A percentile compares a stretch with the other conserved stretches of the same genome.
These are phyloP conservation scores for Esox niger DNA, from an alignment of 2,113 vertebrate genomes.

Conservation along the genomic window DNA sequence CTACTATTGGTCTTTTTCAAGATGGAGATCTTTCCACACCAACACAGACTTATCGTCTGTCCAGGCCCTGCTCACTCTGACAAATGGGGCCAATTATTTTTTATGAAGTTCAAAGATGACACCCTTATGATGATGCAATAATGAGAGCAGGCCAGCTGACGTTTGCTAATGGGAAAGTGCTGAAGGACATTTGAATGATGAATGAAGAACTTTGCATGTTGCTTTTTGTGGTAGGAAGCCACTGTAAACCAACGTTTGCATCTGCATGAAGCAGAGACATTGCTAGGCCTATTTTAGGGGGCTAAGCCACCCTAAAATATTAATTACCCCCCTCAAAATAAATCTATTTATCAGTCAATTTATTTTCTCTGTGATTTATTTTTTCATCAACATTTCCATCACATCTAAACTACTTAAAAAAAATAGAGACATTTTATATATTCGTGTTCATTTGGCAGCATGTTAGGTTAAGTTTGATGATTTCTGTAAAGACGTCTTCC, in stretches of 20 bases:
- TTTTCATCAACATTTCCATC: no score
- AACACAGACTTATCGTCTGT: conserved; percentile 29
- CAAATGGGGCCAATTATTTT: conserved; percentile 70
- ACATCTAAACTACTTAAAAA: no score
- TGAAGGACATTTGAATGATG: conserved; percentile 61
- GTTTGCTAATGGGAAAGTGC: conserved; percentile 62
- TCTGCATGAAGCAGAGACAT: not conserved
- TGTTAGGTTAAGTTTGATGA: no score
- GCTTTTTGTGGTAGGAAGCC: conserved; percentile 37
- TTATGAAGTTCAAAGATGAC: conserved; percentile 75
- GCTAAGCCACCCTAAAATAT: no score
- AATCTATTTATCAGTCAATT: no score
- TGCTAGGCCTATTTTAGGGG: no score
- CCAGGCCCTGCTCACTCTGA: conserved; percentile 53
- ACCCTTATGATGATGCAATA: conserved; percentile 68
- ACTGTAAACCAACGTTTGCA: not conserved
- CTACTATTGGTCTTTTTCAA: not conserved
- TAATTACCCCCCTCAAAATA: no score
- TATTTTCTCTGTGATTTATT: no score
- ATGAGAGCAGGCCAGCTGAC: conserved; percentile 60
- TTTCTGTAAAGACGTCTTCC: no score
- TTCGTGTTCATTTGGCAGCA: no score
- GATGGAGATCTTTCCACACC: conserved; percentile 2
- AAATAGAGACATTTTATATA: no score
- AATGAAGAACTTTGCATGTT: conserved; percentile 44